Conservation (phyloP, 92 coral and sea anemone species). For the Porites lobata region DNA sequence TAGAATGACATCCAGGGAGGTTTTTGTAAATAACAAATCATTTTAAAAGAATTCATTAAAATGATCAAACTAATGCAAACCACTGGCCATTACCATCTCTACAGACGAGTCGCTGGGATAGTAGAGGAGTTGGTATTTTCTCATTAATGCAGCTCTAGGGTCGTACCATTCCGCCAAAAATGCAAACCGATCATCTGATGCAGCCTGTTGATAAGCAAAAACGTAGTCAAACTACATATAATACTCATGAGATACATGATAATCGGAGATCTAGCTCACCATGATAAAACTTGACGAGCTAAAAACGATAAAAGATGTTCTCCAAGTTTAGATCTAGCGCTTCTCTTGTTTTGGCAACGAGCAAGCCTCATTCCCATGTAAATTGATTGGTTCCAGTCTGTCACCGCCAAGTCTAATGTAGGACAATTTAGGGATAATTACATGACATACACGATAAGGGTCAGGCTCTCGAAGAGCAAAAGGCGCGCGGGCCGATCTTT, state of each 20-base stretch:
- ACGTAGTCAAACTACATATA: not conserved
- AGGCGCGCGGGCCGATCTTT: no score
- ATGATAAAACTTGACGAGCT: conserved; percentile 28
- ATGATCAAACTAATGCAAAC: not conserved
- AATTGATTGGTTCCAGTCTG: conserved; percentile 50
- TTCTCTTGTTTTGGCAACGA: conserved; percentile 88
- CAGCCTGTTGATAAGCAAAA: conserved; percentile 64
- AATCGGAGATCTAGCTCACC: conserved; percentile 62
- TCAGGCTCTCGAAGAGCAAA: no score
- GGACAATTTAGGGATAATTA: not conserved
- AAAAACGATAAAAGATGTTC: not conserved
- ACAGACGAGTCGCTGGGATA: conserved; percentile 93
- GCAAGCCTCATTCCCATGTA: conserved; percentile 76
- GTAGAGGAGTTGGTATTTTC: conserved; percentile 92
- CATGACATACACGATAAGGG: no score
- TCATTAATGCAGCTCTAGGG: conserved; percentile 91
- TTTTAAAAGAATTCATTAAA: not conserved
- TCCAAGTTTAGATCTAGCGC: conserved; percentile 45
- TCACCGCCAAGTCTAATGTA: not conserved
- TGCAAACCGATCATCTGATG: conserved; percentile 88
- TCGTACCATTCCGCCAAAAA: conserved; percentile 99
- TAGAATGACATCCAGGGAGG: no score
- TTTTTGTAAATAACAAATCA: no score
- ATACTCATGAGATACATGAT: not conserved
- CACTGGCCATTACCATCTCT: conserved; percentile 81